Base-by-base conservation (phyloP, 2,113 vertebrate genomes). In the Hypocryptadius cinnamomeus region DNA sequence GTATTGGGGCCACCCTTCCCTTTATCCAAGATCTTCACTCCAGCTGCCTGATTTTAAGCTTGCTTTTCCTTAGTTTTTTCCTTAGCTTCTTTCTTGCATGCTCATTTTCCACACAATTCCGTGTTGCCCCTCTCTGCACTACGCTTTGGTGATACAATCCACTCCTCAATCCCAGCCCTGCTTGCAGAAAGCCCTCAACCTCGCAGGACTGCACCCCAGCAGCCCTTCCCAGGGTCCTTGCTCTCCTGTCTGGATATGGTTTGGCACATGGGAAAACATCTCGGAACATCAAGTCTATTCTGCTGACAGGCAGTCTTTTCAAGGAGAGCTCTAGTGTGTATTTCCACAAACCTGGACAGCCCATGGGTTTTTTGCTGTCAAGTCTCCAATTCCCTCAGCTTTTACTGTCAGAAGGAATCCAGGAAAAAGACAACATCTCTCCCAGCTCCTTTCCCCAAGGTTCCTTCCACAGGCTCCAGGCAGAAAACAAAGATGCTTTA, bases 381-480 rank as follows among this genome's bases (percentile, higher is more conserved):
- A 56, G 79, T 71, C 72, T 95, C 92, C 90, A 95, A 94, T 81
- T 95, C 95, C 96, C 96, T 94, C 88, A 91, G 93, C 87, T 87
- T 94, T 90, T 86, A 92, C 93, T 95, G 95, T 95, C 96, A 96
- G 79, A 94, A 92, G 54, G 65, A 96, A 95, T 93, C 79, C 79
- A 90, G 72, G 72, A 95, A 91, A 37, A 40, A 95, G 92, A 95
- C 93, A 92, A 79, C 72, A 88, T 81, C 79, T 92, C 90, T 78
- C 87, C 90, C 19, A 2, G 44, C 44, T 83, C 64, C 65, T 61
- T 85, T 79, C 76, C 93, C 91, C 59, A 66, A 33, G 76, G 82
- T 37, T 86, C 56, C 44, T 74, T 92, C 71, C 76, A 48, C 0
- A 0, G 56, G 69, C 77, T 84, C 74, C 90, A 90, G 44, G 64